These are phyloP conservation scores for Sericinus montela DNA, from an alignment of 2,888 invertebrate species.

Conservation along the genomic window DNA sequence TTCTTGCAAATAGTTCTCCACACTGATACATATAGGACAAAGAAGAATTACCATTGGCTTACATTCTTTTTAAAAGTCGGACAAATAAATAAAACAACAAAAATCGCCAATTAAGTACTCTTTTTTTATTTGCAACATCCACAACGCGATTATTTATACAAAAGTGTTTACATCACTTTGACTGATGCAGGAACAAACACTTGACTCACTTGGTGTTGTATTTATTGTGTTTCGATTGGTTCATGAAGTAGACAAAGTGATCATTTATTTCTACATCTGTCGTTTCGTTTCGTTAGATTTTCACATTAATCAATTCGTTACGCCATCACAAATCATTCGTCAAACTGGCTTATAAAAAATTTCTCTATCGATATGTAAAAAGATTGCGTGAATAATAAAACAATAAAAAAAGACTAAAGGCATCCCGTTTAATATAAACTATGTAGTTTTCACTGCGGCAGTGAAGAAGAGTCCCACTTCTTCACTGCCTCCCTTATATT, in stretches of 20 bases:
- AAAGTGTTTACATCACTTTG: conserved; percentile 5
- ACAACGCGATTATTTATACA: conserved; percentile 19
- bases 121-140: conserved; percentile 21
- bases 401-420: too few species aligned
- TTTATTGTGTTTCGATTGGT: neutral
- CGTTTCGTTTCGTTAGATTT: neutral
- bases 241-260: neutral
- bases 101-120: conserved; percentile 20
- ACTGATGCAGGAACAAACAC: neutral
- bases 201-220: neutral
- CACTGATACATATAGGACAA: too few species aligned
- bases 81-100: neutral
- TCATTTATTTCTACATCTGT: neutral
- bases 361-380: neutral
- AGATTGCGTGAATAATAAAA: too few species aligned
- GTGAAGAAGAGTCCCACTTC: too few species aligned
- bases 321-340: neutral
- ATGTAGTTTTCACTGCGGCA: too few species aligned
- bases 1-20: too few species aligned
- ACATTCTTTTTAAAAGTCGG: too few species aligned
- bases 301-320: neutral
- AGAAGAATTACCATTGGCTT: too few species aligned
- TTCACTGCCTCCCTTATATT: too few species aligned
- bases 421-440: too few species aligned
- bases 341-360: neutral